Base-by-base conservation (phyloP, 2,113 vertebrate genomes). In the Pleuronectes platessa region DNA sequence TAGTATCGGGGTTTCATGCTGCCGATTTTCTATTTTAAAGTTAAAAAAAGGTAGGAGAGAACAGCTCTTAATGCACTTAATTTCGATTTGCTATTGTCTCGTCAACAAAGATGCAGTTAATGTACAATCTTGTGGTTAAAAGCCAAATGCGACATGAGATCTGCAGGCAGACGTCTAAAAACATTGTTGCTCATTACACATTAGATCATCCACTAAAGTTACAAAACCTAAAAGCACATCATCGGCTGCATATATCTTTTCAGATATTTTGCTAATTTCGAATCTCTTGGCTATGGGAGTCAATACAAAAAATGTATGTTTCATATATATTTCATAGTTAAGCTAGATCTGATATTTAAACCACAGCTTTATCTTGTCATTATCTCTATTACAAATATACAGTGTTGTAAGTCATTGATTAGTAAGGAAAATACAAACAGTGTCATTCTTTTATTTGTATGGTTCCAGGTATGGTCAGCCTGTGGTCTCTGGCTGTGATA, bases 401-500 rank as follows among this genome's bases (percentile, higher is more conserved):
- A 31, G 31, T 31, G 31, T 7, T 31, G 6, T 31, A 31, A 31
- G 31, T 31, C 31, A 31, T 31, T 6, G 6, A 31, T 31, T 7
- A 31, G 31, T 31, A 1, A 10, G 35, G 9, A 10, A 37, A 37
- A 37, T 37, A n/a, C 11, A 9, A n/a, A 37, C 20, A 5, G 51
- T 40, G 21, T 42, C 18, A 31, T 23, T 54, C 21, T 54, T 27
- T 74, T 26, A 9, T 17, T 15, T 59, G 14, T 49, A 26, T 72
- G 27, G 3, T 65, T 79, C 6, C 87, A 95, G 94, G 94, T 68
- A 94, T 95, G 93, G 93, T 95, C 12, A 91, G 92, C 75, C 84
- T 95, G 20, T 95, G 94, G 95, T 95, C 94, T 60, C 89, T 94
- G 17, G 92, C 92, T 40, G 93, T 95, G 27, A 66, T 95, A 58